Conservation (phyloP, 1,140 invertebrate genomes). For the Brachionus rubens region DNA sequence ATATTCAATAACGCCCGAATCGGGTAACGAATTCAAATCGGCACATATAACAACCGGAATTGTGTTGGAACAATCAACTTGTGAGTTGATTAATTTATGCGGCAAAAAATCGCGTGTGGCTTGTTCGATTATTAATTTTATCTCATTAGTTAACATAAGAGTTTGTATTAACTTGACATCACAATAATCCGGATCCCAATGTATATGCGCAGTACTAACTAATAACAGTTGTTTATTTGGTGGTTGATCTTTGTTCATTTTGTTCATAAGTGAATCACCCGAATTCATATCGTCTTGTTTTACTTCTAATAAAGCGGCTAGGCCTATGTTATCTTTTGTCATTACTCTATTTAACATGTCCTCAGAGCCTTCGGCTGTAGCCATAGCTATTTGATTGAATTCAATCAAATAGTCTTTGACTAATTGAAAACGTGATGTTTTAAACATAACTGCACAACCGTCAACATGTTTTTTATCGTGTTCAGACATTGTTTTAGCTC, state of each 20-base stretch:
- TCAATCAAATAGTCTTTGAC: conserved; percentile 91
- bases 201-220: conserved; percentile 96
- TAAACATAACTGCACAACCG: conserved; percentile 96
- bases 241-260: conserved; percentile 40
- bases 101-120: not conserved
- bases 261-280: conserved; percentile 64
- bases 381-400: conserved; percentile 97
- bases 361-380: conserved; percentile 83
- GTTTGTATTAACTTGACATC: conserved; percentile 99
- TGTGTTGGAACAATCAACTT: conserved; percentile 58
- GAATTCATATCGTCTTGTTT: conserved; percentile 41
- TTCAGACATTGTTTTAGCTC: conserved; percentile 96
- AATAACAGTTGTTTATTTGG: conserved; percentile 64
- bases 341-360: conserved; percentile 98
- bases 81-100: conserved; percentile 46
- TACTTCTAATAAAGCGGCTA: conserved; percentile 81
- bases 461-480: conserved; percentile 94
- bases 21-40: conserved; percentile 96
- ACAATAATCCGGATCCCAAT: conserved; percentile 99
- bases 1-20: conserved; percentile 95
- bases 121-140: conserved; percentile 53
- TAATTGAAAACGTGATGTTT: conserved; percentile 75
- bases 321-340: conserved; percentile 98
- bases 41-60: conserved; percentile 93
- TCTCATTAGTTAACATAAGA: conserved; percentile 95